Percentiles rank a stretch among this genome's conserved stretches.
phyloP scores from a whole-genome alignment of 2,113 vertebrate species.

The Chauna torquata region DNA sequence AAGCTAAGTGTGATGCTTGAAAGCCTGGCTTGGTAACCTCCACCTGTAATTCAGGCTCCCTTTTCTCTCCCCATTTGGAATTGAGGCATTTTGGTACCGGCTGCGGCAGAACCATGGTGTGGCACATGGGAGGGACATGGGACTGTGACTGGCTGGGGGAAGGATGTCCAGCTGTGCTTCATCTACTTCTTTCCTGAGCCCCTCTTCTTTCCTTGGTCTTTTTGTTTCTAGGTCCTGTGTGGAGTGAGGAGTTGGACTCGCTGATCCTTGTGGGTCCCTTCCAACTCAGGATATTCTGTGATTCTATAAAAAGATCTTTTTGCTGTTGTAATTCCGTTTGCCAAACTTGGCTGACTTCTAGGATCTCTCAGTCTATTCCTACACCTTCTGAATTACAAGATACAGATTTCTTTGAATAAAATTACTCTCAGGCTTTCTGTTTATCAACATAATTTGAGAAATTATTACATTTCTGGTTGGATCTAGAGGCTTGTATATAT shows the following conservation, averaged over 20 bases:
- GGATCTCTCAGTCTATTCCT: background rate
- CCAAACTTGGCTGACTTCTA: background rate
- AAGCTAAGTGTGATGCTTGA: background rate
- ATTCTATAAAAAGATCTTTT: background rate
- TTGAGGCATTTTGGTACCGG: background rate
- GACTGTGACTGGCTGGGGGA: background rate
- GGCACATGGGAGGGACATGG: accelerated
- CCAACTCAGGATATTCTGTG: no score
- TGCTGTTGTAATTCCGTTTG: background rate
- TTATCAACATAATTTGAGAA: background rate
- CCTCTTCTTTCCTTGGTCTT: background rate
- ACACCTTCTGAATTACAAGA: background rate
- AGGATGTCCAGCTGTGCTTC: background rate
- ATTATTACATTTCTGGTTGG: background rate
- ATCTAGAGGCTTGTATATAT: background rate
- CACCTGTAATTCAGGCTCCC: background rate
- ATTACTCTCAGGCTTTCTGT: background rate
- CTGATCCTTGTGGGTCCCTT: no score
- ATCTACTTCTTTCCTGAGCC: background rate
- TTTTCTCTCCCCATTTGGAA: background rate
- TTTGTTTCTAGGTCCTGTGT: background rate
- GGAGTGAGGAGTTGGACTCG: no score
- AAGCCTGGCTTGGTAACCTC: background rate
- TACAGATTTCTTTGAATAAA: background rate
- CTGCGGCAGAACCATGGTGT: background rate